Percentiles rank a stretch among this genome's conserved stretches.
phyloP scores from a whole-genome alignment of 2,797 vertebrate genomes.

The Morelia viridis region DNA sequence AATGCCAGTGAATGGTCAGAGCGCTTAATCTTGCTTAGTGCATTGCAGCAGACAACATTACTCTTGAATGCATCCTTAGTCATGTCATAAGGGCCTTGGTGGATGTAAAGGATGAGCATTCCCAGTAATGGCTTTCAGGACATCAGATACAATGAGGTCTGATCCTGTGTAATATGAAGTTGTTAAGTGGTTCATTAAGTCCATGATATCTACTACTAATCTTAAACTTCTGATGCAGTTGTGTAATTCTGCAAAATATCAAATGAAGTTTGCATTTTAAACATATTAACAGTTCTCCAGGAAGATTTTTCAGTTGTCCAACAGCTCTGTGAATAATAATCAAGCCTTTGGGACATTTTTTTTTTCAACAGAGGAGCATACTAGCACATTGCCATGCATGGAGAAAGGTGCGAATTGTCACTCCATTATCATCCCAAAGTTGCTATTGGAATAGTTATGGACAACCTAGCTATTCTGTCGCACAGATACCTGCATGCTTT shows the following conservation, averaged over 20 bases:
- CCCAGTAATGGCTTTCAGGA: neutral
- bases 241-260: neutral
- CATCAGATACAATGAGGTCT: neutral
- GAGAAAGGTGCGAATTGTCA: neutral
- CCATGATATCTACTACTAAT: neutral
- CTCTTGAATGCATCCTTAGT: conserved; percentile 34
- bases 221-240: neutral
- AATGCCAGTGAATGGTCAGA: conserved; percentile 14
- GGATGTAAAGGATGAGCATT: conserved; percentile 3
- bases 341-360: neutral
- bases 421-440: neutral
- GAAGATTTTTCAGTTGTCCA: neutral
- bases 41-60: neutral
- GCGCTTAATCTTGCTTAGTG: conserved; percentile 31
- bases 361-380: neutral
- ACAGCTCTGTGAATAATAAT: neutral
- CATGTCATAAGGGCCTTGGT: conserved; percentile 25
- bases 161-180: neutral
- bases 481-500: neutral
- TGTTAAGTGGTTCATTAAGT: neutral
- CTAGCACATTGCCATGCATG: no score
- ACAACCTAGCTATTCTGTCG: rapidly evolving
- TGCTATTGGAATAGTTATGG: neutral
- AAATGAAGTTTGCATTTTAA: neutral
- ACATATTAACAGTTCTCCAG: neutral